Base-by-base conservation (phyloP, 2,888 invertebrate genomes). In the Philereme vetulata region DNA sequence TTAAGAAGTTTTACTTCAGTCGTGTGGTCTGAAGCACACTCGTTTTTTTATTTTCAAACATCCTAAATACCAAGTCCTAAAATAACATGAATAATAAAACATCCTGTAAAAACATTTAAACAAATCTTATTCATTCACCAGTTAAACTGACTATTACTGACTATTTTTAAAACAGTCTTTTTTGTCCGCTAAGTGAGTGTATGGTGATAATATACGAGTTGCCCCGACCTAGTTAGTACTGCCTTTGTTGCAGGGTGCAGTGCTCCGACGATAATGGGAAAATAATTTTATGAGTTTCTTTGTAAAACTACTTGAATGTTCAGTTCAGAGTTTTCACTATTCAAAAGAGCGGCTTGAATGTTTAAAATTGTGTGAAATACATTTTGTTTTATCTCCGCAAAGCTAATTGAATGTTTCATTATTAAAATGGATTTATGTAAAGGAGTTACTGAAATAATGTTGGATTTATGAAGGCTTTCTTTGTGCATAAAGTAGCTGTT, bases 221-320 rank as follows among this genome's bases (percentile, higher is more conserved):
- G 40, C 36, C 65, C 35, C 68, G 72, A 72, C 76, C 78, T 48
- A 76, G 58, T 72, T 75, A 51, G 52, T 56, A 40, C 35, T 48
- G 59, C 62, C 68, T 67, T 74, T 75, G 70, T 73, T 65, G 64
- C 51, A 65, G 72, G 68, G 72, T 72, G 72, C 72, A 75, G 64
- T 76, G 78, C 73, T 62, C 72, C 56, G 70, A 35, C 67, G 60
- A 65, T 76, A 74, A 75, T 70, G 62, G 64, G 60, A 69, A 63
- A 61, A 64, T 60, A 54, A 60, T 60, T 60, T 60, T 58, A 64
- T 60, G 53, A 64, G 60, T 60, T 64, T 50, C 60, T 64, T 64
- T 64, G 63, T 57, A 45, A n/a, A 57, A 49, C 11, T 53, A 51
- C 48, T 11, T 33, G 38, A 53, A n/a, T 35, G 8, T 40, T 40